phyloP scores from a whole-genome alignment of 92 coral and sea anemone species.

The Zoanthus sansibaricus region DNA sequence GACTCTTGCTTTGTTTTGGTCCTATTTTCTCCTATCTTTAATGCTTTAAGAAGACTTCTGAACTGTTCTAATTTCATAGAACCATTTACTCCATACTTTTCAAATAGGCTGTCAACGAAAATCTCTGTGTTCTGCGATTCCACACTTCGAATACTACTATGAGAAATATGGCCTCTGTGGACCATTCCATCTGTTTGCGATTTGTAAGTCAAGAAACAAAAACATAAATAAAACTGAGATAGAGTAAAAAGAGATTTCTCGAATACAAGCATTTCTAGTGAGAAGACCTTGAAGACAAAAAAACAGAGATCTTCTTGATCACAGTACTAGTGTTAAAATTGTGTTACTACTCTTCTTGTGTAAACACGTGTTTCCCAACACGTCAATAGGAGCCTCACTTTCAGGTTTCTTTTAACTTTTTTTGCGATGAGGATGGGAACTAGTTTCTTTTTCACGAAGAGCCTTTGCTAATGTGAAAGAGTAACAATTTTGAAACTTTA shows the following conservation, averaged over 20 bases:
- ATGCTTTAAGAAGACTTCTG: constrained; percentile 51
- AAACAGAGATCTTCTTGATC: neutral
- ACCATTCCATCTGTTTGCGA: constrained; percentile 20
- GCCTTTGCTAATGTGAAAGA: too few relatives aligned
- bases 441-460: too few relatives aligned
- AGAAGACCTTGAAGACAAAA: neutral
- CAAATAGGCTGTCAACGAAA: constrained; percentile 70
- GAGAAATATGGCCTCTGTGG: constrained; percentile 51
- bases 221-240: neutral
- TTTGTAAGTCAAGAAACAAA: neutral
- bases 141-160: constrained; percentile 75
- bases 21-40: constrained; percentile 65
- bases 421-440: too few relatives aligned
- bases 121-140: constrained; percentile 50
- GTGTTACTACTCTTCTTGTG: neutral
- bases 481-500: too few relatives aligned
- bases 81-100: constrained; percentile 75
- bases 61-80: constrained; percentile 67
- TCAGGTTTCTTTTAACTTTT: neutral
- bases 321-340: neutral
- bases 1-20: constrained; percentile 12
- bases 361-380: neutral
- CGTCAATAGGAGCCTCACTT: neutral
- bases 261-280: constrained; percentile 5
- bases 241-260: neutral